A percentile compares a stretch with the other conserved stretches of the same genome.
These are phyloP conservation scores for Montipora sp. DNA, from an alignment of 64 coral and sea anemone genomes.

Conservation along the genomic window DNA sequence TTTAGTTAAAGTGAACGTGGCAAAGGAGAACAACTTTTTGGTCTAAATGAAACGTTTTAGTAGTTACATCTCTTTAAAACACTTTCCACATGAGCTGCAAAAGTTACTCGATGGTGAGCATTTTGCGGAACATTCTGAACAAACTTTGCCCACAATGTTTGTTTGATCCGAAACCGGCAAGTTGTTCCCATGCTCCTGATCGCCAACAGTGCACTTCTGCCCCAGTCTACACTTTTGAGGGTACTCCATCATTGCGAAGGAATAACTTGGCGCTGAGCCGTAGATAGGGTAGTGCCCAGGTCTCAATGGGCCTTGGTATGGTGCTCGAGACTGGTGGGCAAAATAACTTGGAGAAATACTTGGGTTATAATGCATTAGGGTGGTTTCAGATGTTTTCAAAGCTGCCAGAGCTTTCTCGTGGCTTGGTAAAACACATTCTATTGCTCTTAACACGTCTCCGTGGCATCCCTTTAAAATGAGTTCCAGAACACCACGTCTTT, in stretches of 20 bases:
- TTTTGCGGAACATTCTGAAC: slow-evolving; percentile 81
- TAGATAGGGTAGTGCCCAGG: slow-evolving; percentile 61
- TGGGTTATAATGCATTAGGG: slow-evolving; percentile 65
- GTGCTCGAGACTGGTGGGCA: slow-evolving; percentile 60
- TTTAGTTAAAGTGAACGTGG: too few relatives aligned
- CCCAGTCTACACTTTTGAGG: slow-evolving; percentile 56
- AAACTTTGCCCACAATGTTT: slow-evolving; percentile 69
- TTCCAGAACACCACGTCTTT: slow-evolving; percentile 91
- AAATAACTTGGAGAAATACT: slow-evolving; percentile 59
- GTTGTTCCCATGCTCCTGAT: slow-evolving; percentile 34
- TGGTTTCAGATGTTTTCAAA: slow-evolving; percentile 63
- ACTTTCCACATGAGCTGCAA: slow-evolving; percentile 90
- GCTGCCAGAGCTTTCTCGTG: slow-evolving; percentile 88
- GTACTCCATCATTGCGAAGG: slow-evolving; percentile 84
- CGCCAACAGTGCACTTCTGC: slow-evolving; percentile 7
- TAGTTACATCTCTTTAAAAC: slow-evolving; percentile 68
- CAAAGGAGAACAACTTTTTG: too few relatives aligned
- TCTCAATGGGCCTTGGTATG: slow-evolving; percentile 44
- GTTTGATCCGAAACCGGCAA: slow-evolving; percentile 17
- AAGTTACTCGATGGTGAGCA: slow-evolving; percentile 77
- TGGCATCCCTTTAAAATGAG: slow-evolving; percentile 96
- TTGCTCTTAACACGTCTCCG: slow-evolving; percentile 84
- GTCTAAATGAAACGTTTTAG: too few relatives aligned
- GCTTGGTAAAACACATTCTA: slow-evolving; percentile 95
- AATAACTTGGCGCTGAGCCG: slow-evolving; percentile 39